Base-by-base conservation (phyloP, 2,113 vertebrate genomes). In the Etheostoma spectabile region DNA sequence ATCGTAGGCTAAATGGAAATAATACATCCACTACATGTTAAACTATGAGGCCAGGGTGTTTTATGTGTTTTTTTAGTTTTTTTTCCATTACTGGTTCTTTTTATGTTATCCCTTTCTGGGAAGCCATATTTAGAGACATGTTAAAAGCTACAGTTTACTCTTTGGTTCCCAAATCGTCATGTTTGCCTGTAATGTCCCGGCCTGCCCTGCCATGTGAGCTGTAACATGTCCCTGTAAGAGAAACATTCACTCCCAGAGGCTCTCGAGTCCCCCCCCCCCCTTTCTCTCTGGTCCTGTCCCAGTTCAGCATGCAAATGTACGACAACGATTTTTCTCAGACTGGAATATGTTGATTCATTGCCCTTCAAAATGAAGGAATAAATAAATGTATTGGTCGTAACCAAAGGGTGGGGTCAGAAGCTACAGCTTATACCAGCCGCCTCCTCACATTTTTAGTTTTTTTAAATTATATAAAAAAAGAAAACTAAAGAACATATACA, bases 261-360 rank as follows among this genome's bases (percentile, higher is more conserved):
- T 60, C 72, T 65, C 21, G 46, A 45, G 76, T 57, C 77, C 8
- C 27, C 64, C 38, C 10, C 38, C 3, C 51, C n/a, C n/a, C n/a
- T n/a, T n/a, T 84, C 75, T 85, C 86, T 49, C 16, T n/a, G 80
- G 59, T 51, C 27, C 75, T 74, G 80, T 55, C 60, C 74, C 46
- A 78, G 30, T 80, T 87, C 77, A 82, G 59, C 69, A 80, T 86
- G 85, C 77, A 84, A 87, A 92, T 91, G 74, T 60, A 88, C 92
- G 77, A 56, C 86, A 79, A 45, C 70, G 55, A 83, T 89, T 80
- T 88, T 55, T 59, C 42, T 73, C 53, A 18, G 72, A 46, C 77
- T 74, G 60, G 24, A 67, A 80, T 11, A 24, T 38, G 77, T 62
- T 66, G 61, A 70, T 82, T 62, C 64, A 42, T 53, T 56, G 53